phyloP scores from a whole-genome alignment of 2,888 invertebrate genomes.

The Heliconius ethilla region DNA sequence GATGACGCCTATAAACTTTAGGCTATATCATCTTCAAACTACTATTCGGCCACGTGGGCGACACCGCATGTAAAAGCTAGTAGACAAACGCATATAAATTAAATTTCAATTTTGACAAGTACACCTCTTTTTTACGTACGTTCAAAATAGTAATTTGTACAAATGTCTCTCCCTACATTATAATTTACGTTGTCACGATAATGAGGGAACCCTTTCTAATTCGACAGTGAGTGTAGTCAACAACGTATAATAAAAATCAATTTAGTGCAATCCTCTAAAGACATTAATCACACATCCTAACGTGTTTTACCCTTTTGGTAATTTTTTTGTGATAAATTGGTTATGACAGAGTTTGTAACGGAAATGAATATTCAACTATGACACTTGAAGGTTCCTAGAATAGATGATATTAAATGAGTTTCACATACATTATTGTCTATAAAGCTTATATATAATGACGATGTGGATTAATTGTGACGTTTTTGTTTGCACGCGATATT shows the following conservation, averaged over 20 bases:
- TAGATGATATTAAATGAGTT: not conserved
- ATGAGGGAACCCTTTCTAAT: slow-evolving; percentile 51
- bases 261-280: slow-evolving; percentile 66
- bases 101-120: slow-evolving; percentile 9
- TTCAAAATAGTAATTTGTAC: slow-evolving; percentile 19
- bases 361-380: slow-evolving; percentile 25
- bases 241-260: slow-evolving; percentile 75
- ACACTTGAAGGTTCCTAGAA: slow-evolving; percentile 3
- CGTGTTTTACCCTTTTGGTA: slow-evolving; percentile 56
- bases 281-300: slow-evolving; percentile 63
- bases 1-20: not conserved
- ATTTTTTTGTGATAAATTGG: slow-evolving; percentile 18
- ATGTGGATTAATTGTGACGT: not conserved
- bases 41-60: not conserved
- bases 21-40: too few relatives aligned
- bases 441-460: not conserved
- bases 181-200: slow-evolving; percentile 43
- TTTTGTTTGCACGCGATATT: too few relatives aligned
- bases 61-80: not conserved
- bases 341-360: slow-evolving; percentile 28
- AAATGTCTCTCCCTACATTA: slow-evolving; percentile 16
- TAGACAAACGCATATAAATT: slow-evolving; percentile 29
- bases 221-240: slow-evolving; percentile 45
- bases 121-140: not conserved
- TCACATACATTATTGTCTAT: not conserved